Conservation (phyloP, 2,113 vertebrate genomes). For the Cheirogaleus medius region DNA sequence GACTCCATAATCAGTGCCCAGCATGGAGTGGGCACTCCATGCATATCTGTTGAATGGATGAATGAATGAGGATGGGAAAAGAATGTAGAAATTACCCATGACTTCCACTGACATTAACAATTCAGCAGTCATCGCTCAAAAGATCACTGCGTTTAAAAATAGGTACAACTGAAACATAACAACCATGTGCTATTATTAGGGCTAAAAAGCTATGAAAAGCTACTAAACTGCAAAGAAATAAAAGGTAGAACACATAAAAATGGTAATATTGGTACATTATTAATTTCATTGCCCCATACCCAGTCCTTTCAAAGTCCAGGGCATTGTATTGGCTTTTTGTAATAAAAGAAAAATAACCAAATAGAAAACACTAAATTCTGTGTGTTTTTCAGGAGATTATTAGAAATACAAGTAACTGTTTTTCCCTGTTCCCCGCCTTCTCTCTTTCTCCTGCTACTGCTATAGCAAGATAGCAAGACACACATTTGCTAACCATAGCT, state of each 20-base stretch:
- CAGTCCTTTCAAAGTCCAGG: background rate
- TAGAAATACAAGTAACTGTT: background rate
- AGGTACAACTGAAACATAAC: background rate
- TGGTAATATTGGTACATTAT: background rate
- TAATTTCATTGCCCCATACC: background rate
- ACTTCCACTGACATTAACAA: background rate
- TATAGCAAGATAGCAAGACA: background rate
- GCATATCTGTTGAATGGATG: background rate
- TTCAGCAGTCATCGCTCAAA: background rate
- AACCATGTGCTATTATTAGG: background rate
- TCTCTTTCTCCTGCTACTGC: background rate
- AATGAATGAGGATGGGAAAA: background rate
- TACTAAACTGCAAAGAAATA: background rate
- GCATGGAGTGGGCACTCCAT: background rate
- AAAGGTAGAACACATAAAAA: background rate
- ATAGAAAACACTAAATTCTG: background rate
- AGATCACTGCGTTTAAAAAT: background rate
- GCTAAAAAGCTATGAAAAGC: background rate
- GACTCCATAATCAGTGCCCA: background rate
- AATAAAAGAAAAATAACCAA: background rate
- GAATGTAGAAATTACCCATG: background rate
- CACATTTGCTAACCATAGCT: background rate
- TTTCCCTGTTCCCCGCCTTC: background rate
- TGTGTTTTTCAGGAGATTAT: background rate
- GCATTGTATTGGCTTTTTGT: background rate